Conservation (phyloP, 2,113 vertebrate genomes). For the Chelonoidis abingdonii region DNA sequence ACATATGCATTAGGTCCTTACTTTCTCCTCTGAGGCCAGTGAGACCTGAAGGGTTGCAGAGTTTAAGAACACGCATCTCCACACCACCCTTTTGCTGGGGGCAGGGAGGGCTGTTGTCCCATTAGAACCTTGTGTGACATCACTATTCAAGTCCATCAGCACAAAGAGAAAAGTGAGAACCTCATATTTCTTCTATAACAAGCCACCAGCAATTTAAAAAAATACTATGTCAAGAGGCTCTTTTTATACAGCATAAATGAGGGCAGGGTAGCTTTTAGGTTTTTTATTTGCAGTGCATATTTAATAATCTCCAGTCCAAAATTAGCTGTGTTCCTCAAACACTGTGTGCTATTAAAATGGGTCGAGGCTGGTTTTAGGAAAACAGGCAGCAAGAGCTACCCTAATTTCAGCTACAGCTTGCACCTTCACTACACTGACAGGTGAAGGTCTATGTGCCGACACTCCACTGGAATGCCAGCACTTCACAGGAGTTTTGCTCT, state of each 20-base stretch:
- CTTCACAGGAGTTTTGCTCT: fast-evolving
- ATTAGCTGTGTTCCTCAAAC: neutral
- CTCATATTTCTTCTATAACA: neutral
- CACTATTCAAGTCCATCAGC: neutral
- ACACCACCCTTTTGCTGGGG: neutral
- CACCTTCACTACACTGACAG: neutral
- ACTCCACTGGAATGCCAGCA: fast-evolving
- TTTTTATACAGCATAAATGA: neutral
- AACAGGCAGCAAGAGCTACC: neutral
- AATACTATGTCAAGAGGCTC: neutral
- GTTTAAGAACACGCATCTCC: neutral
- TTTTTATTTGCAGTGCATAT: conserved; percentile 3
- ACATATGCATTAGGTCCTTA: neutral
- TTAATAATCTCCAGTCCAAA: neutral
- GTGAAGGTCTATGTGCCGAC: neutral
- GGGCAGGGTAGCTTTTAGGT: neutral
- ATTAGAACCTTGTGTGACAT: neutral
- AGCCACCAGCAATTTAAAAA: neutral
- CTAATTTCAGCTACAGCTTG: neutral
- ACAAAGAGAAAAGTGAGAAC: neutral
- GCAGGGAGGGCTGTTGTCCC: neutral
- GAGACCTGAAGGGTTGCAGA: neutral
- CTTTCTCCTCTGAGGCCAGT: neutral
- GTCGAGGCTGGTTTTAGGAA: neutral
- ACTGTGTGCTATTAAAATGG: neutral